Evolutionary conservation across 1,140 invertebrate species (phyloP).

Genomic region (Dermatophagoides farinae): DNA sequence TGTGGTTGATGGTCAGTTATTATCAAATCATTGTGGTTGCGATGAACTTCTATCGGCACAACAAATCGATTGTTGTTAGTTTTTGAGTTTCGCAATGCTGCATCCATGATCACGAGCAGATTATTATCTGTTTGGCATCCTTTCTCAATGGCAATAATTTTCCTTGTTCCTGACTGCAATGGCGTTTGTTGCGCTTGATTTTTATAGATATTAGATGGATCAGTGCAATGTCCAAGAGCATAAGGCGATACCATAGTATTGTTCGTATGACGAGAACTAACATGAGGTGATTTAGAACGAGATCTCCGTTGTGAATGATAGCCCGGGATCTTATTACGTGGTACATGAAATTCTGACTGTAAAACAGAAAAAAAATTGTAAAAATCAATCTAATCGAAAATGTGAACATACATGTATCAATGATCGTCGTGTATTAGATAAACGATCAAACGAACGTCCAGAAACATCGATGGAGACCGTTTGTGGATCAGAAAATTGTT

Average conservation of each 20-base stretch:
- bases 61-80: background rate
- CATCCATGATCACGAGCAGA: background rate
- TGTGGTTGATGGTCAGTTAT: background rate
- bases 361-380: background rate
- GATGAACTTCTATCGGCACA: background rate
- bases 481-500: conserved; percentile 50
- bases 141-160: background rate
- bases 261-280: no score
- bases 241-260: background rate
- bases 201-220: background rate
- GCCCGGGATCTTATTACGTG: background rate
- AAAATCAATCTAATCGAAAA: background rate
- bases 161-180: background rate
- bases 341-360: background rate
- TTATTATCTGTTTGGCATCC: conserved; percentile 4
- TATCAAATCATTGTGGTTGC: background rate
- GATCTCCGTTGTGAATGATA: background rate
- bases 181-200: background rate
- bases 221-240: background rate
- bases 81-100: background rate
- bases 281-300: background rate
- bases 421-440: conserved; percentile 58
- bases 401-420: conserved; percentile 36
- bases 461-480: conserved; percentile 66
- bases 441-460: conserved; percentile 58